phyloP scores from a whole-genome alignment of 1,140 invertebrate species.

The Rhopalosiphum padi region DNA sequence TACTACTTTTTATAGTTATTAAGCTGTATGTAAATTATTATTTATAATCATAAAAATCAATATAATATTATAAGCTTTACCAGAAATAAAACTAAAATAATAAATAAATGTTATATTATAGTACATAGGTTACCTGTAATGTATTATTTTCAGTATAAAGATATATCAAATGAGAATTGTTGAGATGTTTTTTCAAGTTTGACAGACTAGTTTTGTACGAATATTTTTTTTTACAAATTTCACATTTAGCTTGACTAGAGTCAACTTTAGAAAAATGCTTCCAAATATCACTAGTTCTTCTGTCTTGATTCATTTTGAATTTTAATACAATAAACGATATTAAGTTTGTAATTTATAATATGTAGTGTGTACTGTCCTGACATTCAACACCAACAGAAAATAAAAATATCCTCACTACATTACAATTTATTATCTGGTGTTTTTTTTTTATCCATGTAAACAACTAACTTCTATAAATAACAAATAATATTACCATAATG shows the following conservation, averaged over 20 bases:
- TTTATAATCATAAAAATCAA: too few relatives aligned
- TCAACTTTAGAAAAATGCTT: slow-evolving; percentile 26
- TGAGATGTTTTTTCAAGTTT: slow-evolving; percentile 6
- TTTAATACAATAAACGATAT: background rate
- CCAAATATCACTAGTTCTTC: background rate
- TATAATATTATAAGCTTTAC: too few relatives aligned
- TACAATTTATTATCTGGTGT: too few relatives aligned
- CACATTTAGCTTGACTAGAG: slow-evolving; percentile 1
- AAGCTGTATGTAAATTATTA: background rate
- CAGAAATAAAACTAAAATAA: too few relatives aligned
- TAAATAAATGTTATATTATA: background rate
- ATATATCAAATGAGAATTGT: slow-evolving; percentile 18
- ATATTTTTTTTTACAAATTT: slow-evolving; percentile 34
- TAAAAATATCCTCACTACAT: background rate
- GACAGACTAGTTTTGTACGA: background rate
- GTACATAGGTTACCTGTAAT: background rate
- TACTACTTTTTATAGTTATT: background rate
- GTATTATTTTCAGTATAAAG: background rate
- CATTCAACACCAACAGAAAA: background rate
- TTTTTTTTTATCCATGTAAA: too few relatives aligned
- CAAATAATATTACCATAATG: too few relatives aligned
- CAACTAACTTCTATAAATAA: too few relatives aligned
- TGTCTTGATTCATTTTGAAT: slow-evolving; percentile 18
- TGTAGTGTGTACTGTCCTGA: background rate
- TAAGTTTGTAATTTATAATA: background rate